phyloP scores from a whole-genome alignment of 2,113 vertebrate species.

The Corydoras maculifer region DNA sequence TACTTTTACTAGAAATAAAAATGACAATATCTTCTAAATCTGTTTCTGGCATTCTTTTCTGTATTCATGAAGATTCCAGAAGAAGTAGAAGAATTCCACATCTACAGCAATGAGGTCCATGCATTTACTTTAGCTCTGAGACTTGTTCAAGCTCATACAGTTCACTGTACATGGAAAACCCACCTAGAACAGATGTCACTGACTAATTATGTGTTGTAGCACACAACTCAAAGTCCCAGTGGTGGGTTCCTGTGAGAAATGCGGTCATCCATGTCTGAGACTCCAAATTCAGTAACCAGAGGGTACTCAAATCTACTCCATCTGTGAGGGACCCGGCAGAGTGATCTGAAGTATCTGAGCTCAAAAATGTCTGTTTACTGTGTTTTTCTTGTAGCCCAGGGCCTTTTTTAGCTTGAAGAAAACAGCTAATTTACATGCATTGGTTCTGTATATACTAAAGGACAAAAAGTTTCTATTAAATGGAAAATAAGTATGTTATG shows the following conservation, averaged over 20 bases:
- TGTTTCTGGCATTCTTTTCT: no score
- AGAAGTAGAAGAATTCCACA: constrained; percentile 30
- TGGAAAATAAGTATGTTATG: no score
- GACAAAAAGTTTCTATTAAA: no score
- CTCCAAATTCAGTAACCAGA: constrained; percentile 48
- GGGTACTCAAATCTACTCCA: constrained; percentile 54
- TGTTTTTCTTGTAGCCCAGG: constrained; percentile 19
- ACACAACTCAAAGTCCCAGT: constrained; percentile 54
- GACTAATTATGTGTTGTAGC: constrained; percentile 69
- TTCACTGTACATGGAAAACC: constrained; percentile 47
- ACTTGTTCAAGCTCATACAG: constrained; percentile 54
- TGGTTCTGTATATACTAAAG: constrained; percentile 8
- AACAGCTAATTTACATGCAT: constrained; percentile 37
- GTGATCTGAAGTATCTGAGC: constrained; percentile 29
- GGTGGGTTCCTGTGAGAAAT: constrained; percentile 54
- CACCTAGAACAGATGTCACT: constrained; percentile 64
- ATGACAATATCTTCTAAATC: background rate
- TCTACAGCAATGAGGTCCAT: constrained; percentile 32
- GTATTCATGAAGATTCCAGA: background rate
- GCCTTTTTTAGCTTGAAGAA: constrained; percentile 18
- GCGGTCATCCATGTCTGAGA: constrained; percentile 60
- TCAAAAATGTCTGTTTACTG: constrained; percentile 26
- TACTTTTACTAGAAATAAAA: background rate
- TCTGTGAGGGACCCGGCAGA: constrained; percentile 53
- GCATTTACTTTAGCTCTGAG: constrained; percentile 40